Evolutionary conservation across 2,113 vertebrate species (phyloP), one percentile per base, ranked within the genome.

Genomic region (Osmerus mordax): DNA sequence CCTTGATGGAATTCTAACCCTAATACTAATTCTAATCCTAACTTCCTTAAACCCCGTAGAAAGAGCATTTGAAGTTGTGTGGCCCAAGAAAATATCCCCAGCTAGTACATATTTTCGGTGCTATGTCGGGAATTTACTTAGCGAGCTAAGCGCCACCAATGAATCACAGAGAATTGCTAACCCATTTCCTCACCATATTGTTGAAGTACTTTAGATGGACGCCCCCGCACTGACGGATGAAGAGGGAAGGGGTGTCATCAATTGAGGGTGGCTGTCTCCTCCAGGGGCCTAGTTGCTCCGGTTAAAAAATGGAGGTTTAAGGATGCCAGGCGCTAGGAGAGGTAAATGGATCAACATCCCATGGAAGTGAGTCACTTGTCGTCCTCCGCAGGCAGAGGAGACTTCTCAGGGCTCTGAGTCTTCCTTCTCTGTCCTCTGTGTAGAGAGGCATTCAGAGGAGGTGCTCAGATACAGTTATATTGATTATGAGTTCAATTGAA

Each of bases 301-400:
- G 69, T 13, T 29, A 67, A 76, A 41, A 75, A 77, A 70, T 19
- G 21, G 56, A 16, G 74, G 70, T 60, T 67, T 82, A 64, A 58
- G 28, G 55, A 54, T 25, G 62, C n/a, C 70, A 70, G 41, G 66
- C n/a, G 16, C 18, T 69, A 60, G 75, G 59, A 65, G 63, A 69
- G 62, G 28, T 55, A 72, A 83, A 76, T 70, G n/a, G 69, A 70
- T 77, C 66, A 71, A 29, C 19, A 47, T 63, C 71, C 69, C 11
- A 28, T 55, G 51, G 28, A 67, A 51, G 74, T 71, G 18, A 52
- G 56, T 74, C 60, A 67, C 41, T 47, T 47, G 41, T 12, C 41
- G 41, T 47, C 41, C 41, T 47, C 41, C 9, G 8, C 41, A 47
- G 41, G 41, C 41, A 47, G 7, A 2, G 9, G 7, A 47, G 41